These are phyloP conservation scores for Enteromius paludinosus DNA, from an alignment of 2,797 vertebrate genomes.

Conservation along the genomic window DNA sequence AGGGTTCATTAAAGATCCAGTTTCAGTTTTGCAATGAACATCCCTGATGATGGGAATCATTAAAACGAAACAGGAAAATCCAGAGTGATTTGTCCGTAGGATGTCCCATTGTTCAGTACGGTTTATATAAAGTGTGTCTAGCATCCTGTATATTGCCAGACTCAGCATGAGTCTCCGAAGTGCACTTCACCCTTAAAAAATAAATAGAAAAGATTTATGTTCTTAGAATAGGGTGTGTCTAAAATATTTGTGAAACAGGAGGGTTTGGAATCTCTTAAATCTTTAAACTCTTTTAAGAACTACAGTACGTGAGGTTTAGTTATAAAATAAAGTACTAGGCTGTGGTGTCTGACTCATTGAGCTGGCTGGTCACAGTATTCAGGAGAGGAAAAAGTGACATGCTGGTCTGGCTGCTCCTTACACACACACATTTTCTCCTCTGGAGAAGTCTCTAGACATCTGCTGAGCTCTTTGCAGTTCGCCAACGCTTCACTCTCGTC, in stretches of 20 bases:
- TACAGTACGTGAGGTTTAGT: conserved; percentile 36
- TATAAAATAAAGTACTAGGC: conserved; percentile 51
- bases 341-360: conserved; percentile 61
- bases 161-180: conserved; percentile 44
- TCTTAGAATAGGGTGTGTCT: conserved; percentile 25
- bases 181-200: conserved; percentile 17
- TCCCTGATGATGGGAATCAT: neutral
- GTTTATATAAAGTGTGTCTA: conserved; percentile 43
- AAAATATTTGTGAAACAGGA: conserved; percentile 24
- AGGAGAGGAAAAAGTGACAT: conserved; percentile 65
- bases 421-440: conserved; percentile 29
- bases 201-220: neutral
- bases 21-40: neutral
- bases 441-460: conserved; percentile 57
- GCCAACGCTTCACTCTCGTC: conserved; percentile 58
- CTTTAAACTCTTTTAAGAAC: conserved; percentile 31
- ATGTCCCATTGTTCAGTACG: conserved; percentile 44
- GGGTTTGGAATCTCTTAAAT: conserved; percentile 11
- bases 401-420: conserved; percentile 34
- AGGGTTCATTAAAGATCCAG: neutral
- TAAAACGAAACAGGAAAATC: neutral
- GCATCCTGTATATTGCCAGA: conserved; percentile 49
- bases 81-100: neutral
- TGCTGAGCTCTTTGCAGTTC: conserved; percentile 54
- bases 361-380: conserved; percentile 59